phyloP scores from a whole-genome alignment of 2,113 vertebrate species.

The Chaetodon auriga region DNA sequence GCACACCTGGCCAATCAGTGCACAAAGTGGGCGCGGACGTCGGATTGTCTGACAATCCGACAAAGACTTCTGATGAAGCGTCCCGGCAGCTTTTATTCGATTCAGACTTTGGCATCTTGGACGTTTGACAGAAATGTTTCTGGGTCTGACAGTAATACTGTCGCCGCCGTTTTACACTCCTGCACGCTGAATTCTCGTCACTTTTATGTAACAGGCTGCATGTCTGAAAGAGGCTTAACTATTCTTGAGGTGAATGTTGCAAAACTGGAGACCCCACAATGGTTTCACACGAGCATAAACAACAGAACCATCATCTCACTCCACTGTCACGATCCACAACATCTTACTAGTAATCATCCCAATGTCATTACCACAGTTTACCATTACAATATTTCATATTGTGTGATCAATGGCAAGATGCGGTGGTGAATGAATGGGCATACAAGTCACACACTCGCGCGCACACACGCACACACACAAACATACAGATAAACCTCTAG shows the following conservation, averaged over 20 bases:
- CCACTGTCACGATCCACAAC: slow-evolving; percentile 39
- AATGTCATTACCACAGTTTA: slow-evolving; percentile 74
- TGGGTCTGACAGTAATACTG: background rate
- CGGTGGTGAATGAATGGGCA: slow-evolving; percentile 82
- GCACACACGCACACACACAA: slow-evolving; percentile 48
- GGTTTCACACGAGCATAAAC: slow-evolving; percentile 58
- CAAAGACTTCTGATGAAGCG: background rate
- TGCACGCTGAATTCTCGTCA: background rate
- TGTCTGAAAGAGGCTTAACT: slow-evolving; percentile 41
- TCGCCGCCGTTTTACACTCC: no score
- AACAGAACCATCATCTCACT: slow-evolving; percentile 44
- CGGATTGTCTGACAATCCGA: background rate
- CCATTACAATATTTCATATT: slow-evolving; percentile 74
- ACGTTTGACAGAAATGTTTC: background rate
- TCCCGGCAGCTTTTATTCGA: background rate
- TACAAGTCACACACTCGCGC: slow-evolving; percentile 65
- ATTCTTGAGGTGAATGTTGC: slow-evolving; percentile 28
- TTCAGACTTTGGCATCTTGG: background rate
- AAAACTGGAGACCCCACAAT: slow-evolving; percentile 33
- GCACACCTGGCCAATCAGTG: background rate
- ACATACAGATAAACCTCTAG: slow-evolving; percentile 85
- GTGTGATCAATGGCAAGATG: slow-evolving; percentile 82
- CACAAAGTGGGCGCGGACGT: no score
- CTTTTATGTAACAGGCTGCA: background rate
- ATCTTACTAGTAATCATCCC: slow-evolving; percentile 44